Base-by-base conservation (phyloP, 2,113 vertebrate species). In the Hipposideros armiger region DNA sequence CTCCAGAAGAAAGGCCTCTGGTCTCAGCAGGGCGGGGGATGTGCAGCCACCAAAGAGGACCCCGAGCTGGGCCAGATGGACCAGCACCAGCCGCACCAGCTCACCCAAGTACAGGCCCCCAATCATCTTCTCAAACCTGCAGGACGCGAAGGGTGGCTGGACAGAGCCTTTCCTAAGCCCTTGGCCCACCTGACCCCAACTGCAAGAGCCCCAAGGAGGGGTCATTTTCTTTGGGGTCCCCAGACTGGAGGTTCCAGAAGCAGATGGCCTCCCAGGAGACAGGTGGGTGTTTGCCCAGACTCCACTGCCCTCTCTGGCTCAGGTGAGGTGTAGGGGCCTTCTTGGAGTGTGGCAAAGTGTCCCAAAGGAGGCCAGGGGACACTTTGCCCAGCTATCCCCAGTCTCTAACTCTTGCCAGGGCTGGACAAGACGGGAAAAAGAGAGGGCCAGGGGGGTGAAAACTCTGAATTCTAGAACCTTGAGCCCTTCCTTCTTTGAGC, bases 61-160 rank as follows among this genome's bases (percentile, higher is more conserved):
- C 66, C 98, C 92, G 2, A 98, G 96, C 66, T 97, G n/a, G 0
- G 98, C 85, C 98, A 99, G 95, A 93, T 94, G 67, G 0, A 95
- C 69, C 96, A 99, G 97, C 1, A 98, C 91, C 0, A 99, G 98
- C 22, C 99, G 98, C 4, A 99, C 97, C 0, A 99, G 98, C 87
- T 99, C 99, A 1, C 99, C 99, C 97, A 99, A 73, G 95, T 99
- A 99, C 96, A 99, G 96, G 17, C 98, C 98, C 20, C 99, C 98
- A 91, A 99, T 98, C 99, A 99, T 97, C 98, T 99, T 99, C 98
- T 99, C 99, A 98, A 99, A 99, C 76, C 99, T 99, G 96, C 0
- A 70, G 47, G 86, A 36, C 3, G 11, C 69, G 47, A 81, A 54
- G n/a, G 5, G 6, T 9, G 3, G 32, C 70, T 60, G 40, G 24